Conservation (phyloP, 2,113 vertebrate species). For the Aleadryas rufinucha region DNA sequence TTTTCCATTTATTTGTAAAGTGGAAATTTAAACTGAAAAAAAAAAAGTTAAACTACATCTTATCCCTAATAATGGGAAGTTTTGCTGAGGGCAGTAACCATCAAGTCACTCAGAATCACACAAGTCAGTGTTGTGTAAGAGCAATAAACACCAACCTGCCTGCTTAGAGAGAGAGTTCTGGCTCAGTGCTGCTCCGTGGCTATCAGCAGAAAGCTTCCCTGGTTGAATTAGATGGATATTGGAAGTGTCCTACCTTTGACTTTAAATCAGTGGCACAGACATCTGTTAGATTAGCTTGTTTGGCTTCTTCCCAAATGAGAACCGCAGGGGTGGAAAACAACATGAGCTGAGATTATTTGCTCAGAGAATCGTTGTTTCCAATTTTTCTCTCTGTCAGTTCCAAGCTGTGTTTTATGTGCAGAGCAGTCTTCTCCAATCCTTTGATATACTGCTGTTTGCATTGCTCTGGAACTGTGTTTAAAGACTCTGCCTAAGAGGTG, state of each 20-base stretch:
- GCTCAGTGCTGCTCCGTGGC: not conserved
- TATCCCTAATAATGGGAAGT: not conserved
- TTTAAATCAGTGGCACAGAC: slow-evolving; percentile 19
- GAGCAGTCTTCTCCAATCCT: not conserved
- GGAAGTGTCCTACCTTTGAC: slow-evolving; percentile 41
- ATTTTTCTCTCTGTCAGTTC: slow-evolving; percentile 55
- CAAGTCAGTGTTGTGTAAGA: not conserved
- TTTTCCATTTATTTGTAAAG: not conserved
- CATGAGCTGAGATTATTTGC: slow-evolving; percentile 39
- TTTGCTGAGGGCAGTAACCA: not conserved
- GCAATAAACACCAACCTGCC: not conserved
- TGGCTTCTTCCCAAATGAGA: slow-evolving; percentile 17
- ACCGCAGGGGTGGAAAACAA: slow-evolving; percentile 32
- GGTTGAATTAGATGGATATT: slow-evolving; percentile 10
- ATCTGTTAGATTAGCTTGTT: slow-evolving; percentile 43
- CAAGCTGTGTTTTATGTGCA: slow-evolving; percentile 10
- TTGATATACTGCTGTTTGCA: slow-evolving; percentile 16
- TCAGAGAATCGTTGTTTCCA: slow-evolving; percentile 21
- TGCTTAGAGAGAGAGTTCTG: not conserved
- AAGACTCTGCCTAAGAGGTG: not conserved
- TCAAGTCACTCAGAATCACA: not conserved
- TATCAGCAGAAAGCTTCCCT: not conserved
- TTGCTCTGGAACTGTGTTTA: slow-evolving; percentile 14
- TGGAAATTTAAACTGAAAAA: not conserved
- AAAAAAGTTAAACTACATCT: not conserved